A percentile compares a stretch with the other conserved stretches of the same genome.
Conservation (phyloP, 2,888 invertebrate species). For the Sicus ferrugineus region DNA sequence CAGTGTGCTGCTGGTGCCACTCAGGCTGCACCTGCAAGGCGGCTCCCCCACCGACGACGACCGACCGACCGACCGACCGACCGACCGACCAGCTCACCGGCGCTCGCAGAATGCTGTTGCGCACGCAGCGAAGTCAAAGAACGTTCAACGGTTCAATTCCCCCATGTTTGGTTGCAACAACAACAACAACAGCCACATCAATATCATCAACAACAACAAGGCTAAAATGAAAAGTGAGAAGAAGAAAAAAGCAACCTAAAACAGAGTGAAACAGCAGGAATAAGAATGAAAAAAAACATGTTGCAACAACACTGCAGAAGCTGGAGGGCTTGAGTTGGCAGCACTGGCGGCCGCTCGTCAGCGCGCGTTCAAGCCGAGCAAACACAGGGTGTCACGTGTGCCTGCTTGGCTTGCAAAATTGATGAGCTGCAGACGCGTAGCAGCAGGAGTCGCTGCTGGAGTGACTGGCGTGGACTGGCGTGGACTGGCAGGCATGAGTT, state of each 20-base stretch:
- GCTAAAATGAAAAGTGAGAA: not conserved
- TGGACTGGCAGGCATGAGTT: not conserved
- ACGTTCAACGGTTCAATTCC: slow-evolving; percentile 24
- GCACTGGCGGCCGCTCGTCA: slow-evolving; percentile 2
- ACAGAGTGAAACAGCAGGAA: not conserved
- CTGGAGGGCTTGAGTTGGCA: slow-evolving; percentile 16
- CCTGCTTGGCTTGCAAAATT: not conserved
- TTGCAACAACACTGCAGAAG: not conserved
- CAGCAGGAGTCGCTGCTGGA: too few species aligned
- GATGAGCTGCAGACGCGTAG: slow-evolving; percentile 3
- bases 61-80: not conserved
- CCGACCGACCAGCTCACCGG: not conserved
- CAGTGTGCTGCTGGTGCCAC: not conserved
- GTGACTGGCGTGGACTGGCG: not conserved
- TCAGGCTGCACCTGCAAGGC: too few species aligned
- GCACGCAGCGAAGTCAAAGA: slow-evolving; percentile 1
- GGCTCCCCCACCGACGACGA: not conserved
- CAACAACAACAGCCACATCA: slow-evolving; percentile 14
- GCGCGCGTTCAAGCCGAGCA: not conserved
- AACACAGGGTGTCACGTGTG: slow-evolving; percentile 17
- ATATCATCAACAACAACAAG: slow-evolving; percentile 5
- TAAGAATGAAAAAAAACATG: not conserved
- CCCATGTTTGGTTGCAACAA: slow-evolving; percentile 19
- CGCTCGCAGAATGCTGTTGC: not conserved
- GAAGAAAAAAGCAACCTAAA: not conserved